These are phyloP conservation scores for Takifugu rubripes DNA, from an alignment of 2,797 vertebrate genomes.

Conservation along the genomic window DNA sequence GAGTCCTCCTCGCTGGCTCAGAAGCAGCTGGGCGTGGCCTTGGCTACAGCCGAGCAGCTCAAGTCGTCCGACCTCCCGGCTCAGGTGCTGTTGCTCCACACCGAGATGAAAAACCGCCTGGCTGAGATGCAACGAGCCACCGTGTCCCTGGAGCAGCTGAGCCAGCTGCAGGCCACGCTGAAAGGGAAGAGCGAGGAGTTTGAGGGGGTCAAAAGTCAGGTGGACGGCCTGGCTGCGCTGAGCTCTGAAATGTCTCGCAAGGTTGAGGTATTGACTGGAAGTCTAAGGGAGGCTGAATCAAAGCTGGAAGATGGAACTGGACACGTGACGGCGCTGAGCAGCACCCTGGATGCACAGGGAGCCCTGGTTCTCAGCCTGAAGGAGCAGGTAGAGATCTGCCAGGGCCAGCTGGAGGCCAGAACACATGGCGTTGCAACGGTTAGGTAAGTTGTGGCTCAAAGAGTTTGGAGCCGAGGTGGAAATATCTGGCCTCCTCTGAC, in stretches of 20 bases:
- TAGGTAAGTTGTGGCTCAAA: constrained; percentile 46
- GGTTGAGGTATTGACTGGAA: constrained; percentile 35
- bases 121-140: constrained; percentile 64
- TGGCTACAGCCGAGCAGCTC: constrained; percentile 59
- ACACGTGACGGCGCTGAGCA: constrained; percentile 30
- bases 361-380: constrained; percentile 49
- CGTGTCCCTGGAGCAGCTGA: constrained; percentile 61
- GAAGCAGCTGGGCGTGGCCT: constrained; percentile 62
- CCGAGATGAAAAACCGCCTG: constrained; percentile 60
- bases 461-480: constrained; percentile 25
- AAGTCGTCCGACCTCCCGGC: constrained; percentile 60
- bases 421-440: constrained; percentile 48
- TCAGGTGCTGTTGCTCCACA: constrained; percentile 66
- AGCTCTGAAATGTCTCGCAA: constrained; percentile 40
- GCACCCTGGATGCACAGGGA: constrained; percentile 41
- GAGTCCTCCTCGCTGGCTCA: constrained; percentile 56
- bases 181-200: constrained; percentile 50
- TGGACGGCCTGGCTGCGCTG: constrained; percentile 41
- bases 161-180: constrained; percentile 45
- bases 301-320: constrained; percentile 36
- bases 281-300: constrained; percentile 34
- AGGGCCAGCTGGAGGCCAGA: constrained; percentile 45
- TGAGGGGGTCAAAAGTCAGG: constrained; percentile 45
- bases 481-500: constrained; percentile 62
- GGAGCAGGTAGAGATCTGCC: constrained; percentile 42